Evolutionary conservation across 2,888 invertebrate genomes (phyloP), one percentile per base, ranked within the genome.

Genomic region (Philonicus albiceps): DNA sequence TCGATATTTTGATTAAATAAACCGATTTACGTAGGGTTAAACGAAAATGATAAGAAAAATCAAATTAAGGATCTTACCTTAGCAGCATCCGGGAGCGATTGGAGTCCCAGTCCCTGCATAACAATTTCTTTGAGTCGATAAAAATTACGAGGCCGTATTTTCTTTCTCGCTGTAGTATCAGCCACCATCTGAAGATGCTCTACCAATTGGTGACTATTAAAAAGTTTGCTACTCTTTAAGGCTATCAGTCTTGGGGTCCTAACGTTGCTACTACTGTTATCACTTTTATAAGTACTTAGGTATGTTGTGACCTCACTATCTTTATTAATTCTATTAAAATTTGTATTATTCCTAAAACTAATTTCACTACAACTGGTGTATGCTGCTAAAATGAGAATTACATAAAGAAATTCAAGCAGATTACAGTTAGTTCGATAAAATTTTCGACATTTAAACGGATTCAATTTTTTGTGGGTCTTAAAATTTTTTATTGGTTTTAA

Each of bases 101-200:
- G 89, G 64, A 91, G 87, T 27, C 91, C 90, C 75, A 91, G 89
- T 49, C 91, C 92, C 34, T 89, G 89, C 90, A 91, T 90, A 43
- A 92, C 89, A 49, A 92, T 88, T 86, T 90, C 88, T 5, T 89
- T 89, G 13, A 91, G 88, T 84, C 90, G 90, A 13, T 88, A 86
- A 73, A 89, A 88, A 88, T 90, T 90, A 16, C 76, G 16, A 4
- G 30, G 8, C 22, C 49, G 19, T 2, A 6, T 5, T 19, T 55
- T 19, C 34, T 8, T 8, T 3, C 53, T 34, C 11, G 7, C n/a
- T n/a, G n/a, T 27, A 31, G 27, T 53, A 53, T 53, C n/a, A 7
- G 8, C 19, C 2, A 6, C 27, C 2, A n/a, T 11, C 11, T 30
- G 4, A 8, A 53, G 7, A n/a, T 16, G 30, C 5, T 22, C 64